These are phyloP conservation scores for Epizoanthus illoricatus DNA, from an alignment of 92 coral and sea anemone species.

Conservation along the genomic window DNA sequence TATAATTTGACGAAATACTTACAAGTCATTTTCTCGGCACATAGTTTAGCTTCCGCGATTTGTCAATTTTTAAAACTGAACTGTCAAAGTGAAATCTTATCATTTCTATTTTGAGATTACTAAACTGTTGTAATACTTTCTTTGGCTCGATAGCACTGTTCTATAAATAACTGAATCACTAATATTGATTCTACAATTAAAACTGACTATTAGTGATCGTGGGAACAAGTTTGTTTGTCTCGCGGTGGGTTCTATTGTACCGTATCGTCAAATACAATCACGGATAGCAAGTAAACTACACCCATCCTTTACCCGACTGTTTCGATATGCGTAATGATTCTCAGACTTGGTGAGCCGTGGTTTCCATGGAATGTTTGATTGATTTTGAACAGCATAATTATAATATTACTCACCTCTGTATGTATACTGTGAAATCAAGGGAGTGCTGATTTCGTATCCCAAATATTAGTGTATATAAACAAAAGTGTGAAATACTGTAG, in stretches of 20 bases:
- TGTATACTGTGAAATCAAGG: neutral
- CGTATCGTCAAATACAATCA: neutral
- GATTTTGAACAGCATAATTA: constrained; percentile 5
- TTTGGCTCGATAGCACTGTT: constrained; percentile 1
- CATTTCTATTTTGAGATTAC: neutral
- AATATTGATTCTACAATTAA: neutral
- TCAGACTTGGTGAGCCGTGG: neutral
- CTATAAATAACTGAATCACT: neutral
- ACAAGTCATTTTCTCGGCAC: neutral
- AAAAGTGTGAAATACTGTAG: neutral
- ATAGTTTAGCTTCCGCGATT: neutral
- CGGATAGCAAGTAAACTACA: neutral
- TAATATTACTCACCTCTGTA: neutral
- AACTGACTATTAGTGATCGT: neutral
- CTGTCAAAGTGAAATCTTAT: neutral
- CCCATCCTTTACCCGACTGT: neutral
- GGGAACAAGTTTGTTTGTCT: neutral
- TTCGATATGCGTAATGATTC: constrained; percentile 12
- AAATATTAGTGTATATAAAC: neutral
- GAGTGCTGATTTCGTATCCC: neutral
- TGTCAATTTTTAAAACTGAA: neutral
- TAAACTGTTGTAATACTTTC: neutral
- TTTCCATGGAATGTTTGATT: constrained; percentile 14
- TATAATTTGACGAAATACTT: neutral
- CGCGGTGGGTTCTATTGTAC: neutral